Evolutionary conservation across 2,113 vertebrate genomes (phyloP).

Genomic region (Accipiter virgatus): DNA sequence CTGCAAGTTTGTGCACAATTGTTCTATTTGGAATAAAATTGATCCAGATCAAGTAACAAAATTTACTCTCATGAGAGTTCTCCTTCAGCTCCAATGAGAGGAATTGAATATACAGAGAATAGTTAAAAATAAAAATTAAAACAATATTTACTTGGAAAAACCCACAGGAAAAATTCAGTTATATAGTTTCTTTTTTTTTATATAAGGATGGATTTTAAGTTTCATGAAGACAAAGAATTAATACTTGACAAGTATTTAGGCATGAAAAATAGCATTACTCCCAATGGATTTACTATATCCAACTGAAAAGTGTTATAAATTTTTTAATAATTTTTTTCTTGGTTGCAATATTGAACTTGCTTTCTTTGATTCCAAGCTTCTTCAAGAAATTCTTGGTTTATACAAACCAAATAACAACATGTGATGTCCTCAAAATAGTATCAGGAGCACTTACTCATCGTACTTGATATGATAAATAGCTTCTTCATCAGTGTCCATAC

Average conservation of each 20-base stretch:
- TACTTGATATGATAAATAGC: constrained; percentile 97
- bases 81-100: background rate
- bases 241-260: background rate
- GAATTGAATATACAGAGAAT: background rate
- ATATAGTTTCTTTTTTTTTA: background rate
- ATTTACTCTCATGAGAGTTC: background rate
- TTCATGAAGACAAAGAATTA: background rate
- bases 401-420: constrained; percentile 59
- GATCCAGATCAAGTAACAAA: background rate
- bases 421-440: constrained; percentile 72
- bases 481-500: constrained; percentile 80
- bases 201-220: background rate
- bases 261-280: background rate
- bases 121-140: background rate
- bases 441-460: constrained; percentile 93
- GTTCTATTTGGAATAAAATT: background rate
- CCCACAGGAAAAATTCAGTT: background rate
- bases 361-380: constrained; percentile 44
- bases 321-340: constrained; percentile 38
- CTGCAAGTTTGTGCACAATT: background rate
- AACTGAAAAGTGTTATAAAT: background rate
- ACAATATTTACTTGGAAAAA: background rate
- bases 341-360: constrained; percentile 41
- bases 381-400: constrained; percentile 56
- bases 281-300: background rate